Evolutionary conservation across 2,113 vertebrate species (phyloP).

Genomic region (Oryzias melastigma): DNA sequence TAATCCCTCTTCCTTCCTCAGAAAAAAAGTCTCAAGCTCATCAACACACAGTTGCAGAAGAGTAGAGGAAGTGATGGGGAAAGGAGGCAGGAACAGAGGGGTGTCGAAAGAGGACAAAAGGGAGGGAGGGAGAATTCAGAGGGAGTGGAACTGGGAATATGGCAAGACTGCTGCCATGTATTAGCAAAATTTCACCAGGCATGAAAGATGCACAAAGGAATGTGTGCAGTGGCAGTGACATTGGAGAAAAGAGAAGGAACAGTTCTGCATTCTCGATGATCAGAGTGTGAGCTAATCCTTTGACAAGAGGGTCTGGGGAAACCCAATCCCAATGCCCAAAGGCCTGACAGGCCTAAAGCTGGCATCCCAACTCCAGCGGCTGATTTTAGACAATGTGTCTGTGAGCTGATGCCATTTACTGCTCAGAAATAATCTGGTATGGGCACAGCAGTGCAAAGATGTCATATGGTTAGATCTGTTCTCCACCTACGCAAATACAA

Average conservation of each 20-base stretch:
- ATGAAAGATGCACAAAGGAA: constrained; percentile 68
- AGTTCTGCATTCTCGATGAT: constrained; percentile 61
- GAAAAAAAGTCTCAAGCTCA: constrained; percentile 69
- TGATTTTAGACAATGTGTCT: constrained; percentile 66
- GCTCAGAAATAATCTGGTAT: constrained; percentile 43
- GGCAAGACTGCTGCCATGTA: constrained; percentile 51
- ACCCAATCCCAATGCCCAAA: constrained; percentile 68
- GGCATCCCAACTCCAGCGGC: constrained; percentile 62
- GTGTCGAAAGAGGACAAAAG: constrained; percentile 18
- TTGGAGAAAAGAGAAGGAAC: constrained; percentile 52
- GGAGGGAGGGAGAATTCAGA: constrained; percentile 25
- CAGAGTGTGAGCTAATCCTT: constrained; percentile 74
- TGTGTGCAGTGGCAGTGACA: constrained; percentile 46
- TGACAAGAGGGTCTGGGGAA: constrained; percentile 69
- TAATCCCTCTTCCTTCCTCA: constrained; percentile 78
- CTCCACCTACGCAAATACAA: constrained; percentile 40
- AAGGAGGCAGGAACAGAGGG: constrained; percentile 28
- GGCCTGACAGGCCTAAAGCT: constrained; percentile 69
- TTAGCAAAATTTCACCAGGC: constrained; percentile 64
- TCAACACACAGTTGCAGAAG: constrained; percentile 71
- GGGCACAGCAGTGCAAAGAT: constrained; percentile 43
- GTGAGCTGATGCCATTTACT: constrained; percentile 53
- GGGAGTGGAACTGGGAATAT: constrained; percentile 31
- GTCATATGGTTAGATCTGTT: constrained; percentile 27
- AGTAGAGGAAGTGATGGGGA: constrained; percentile 63